Evolutionary conservation across 2,888 invertebrate species (phyloP).

Genomic region (Linyphia triangularis): DNA sequence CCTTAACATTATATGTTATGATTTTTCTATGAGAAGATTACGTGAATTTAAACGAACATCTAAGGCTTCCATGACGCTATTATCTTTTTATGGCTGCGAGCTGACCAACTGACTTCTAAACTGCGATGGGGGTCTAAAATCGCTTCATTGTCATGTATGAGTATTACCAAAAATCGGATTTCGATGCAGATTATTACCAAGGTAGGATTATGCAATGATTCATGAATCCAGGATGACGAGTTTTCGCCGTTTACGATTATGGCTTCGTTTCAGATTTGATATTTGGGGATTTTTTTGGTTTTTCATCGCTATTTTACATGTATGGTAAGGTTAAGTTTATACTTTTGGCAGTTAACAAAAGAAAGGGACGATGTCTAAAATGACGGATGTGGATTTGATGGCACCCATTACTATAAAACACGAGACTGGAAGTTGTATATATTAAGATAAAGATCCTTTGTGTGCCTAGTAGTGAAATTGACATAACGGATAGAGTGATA

Average conservation of each 20-base stretch:
- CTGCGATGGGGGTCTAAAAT: background rate
- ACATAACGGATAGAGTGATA: too few species aligned
- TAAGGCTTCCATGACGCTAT: background rate
- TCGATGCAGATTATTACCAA: background rate
- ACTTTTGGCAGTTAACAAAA: too few species aligned
- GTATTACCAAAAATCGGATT: background rate
- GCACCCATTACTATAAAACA: too few species aligned
- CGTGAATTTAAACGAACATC: background rate
- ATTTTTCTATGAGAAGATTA: background rate
- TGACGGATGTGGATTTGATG: too few species aligned
- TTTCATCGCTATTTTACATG: too few species aligned
- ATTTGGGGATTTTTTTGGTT: too few species aligned
- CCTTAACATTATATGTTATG: background rate
- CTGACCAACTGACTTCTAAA: background rate
- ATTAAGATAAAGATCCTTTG: too few species aligned
- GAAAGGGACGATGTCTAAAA: too few species aligned
- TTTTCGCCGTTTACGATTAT: background rate
- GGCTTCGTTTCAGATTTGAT: background rate
- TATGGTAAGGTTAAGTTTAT: too few species aligned
- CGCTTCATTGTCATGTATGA: background rate
- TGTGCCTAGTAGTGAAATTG: too few species aligned
- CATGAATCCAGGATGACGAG: background rate
- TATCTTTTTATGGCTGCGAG: background rate
- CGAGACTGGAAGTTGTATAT: too few species aligned
- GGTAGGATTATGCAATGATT: background rate